These are phyloP conservation scores for Anguilla rostrata DNA, from an alignment of 2,113 vertebrate genomes.

Conservation along the genomic window DNA sequence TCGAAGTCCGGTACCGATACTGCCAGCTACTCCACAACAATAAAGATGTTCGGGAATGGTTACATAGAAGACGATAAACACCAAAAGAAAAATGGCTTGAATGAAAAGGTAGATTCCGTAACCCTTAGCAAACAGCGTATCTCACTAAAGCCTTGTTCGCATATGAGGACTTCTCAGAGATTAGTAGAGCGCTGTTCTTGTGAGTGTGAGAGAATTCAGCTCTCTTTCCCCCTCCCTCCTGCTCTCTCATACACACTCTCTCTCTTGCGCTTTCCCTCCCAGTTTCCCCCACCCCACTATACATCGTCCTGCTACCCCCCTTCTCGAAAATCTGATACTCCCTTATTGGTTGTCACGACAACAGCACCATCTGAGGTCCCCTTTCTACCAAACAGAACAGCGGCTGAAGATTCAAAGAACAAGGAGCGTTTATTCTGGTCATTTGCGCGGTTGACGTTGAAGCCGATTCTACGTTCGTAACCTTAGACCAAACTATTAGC, in stretches of 20 bases:
- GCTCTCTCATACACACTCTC: constrained; percentile 28
- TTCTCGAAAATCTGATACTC: constrained; percentile 66
- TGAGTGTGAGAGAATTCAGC: constrained; percentile 46
- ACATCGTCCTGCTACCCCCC: constrained; percentile 57
- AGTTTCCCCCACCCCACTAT: constrained; percentile 43
- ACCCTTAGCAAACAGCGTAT: constrained; percentile 30
- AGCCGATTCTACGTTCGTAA: neutral
- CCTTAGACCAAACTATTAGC: neutral
- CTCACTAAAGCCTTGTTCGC: constrained; percentile 57
- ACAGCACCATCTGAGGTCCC: constrained; percentile 77
- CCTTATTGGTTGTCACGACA: constrained; percentile 79
- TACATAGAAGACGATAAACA: constrained; percentile 32
- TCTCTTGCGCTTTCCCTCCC: constrained; percentile 31
- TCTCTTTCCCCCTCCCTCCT: constrained; percentile 30
- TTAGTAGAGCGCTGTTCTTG: constrained; percentile 44
- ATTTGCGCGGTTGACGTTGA: neutral
- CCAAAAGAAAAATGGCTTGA: neutral
- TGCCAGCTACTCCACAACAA: constrained; percentile 44
- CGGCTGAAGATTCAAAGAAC: constrained; percentile 25
- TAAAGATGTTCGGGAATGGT: constrained; percentile 7
- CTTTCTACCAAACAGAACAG: constrained; percentile 58
- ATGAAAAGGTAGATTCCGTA: constrained; percentile 22
- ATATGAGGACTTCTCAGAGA: constrained; percentile 55
- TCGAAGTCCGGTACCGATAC: constrained; percentile 53
- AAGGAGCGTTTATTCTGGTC: neutral